Evolutionary conservation across 2,113 vertebrate species (phyloP).

Genomic region (Nothobranchius furzeri): DNA sequence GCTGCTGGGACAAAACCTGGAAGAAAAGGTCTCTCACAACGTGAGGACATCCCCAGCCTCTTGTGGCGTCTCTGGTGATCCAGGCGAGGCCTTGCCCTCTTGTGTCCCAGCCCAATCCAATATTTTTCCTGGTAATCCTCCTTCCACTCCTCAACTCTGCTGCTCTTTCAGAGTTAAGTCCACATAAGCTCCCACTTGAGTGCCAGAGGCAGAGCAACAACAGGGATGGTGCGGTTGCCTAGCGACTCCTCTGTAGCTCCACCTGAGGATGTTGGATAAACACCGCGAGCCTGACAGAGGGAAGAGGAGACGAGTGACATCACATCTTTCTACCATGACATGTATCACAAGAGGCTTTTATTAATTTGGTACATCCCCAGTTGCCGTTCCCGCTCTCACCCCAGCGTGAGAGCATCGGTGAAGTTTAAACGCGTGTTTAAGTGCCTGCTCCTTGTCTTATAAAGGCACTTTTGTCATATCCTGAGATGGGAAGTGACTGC

Average conservation of each 20-base stretch:
- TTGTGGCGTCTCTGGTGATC: conserved; percentile 30
- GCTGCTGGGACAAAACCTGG: not conserved
- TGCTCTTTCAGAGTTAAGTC: conserved; percentile 78
- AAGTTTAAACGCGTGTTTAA: conserved; percentile 16
- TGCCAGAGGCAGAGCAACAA: conserved; percentile 69
- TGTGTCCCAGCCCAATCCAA: conserved; percentile 64
- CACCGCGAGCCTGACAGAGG: conserved; percentile 66
- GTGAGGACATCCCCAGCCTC: not conserved
- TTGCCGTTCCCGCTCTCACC: conserved; percentile 30
- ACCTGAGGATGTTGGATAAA: conserved; percentile 77
- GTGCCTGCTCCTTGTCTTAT: not conserved
- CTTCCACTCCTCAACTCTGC: conserved; percentile 67
- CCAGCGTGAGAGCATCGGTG: conserved; percentile 35
- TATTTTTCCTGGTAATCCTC: conserved; percentile 78
- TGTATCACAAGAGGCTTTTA: conserved; percentile 39
- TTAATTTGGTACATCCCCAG: conserved; percentile 51
- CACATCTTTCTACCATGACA: conserved; percentile 38
- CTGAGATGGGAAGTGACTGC: conserved; percentile 34
- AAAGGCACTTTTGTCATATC: conserved; percentile 36
- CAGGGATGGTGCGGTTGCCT: conserved; percentile 75
- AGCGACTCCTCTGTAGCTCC: conserved; percentile 69
- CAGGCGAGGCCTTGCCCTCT: conserved; percentile 59
- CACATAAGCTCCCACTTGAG: conserved; percentile 79
- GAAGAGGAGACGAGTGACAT: conserved; percentile 45
- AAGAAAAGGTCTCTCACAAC: conserved; percentile 7